phyloP scores from a whole-genome alignment of 2,113 vertebrate genomes.

The Fulmarus glacialis region DNA sequence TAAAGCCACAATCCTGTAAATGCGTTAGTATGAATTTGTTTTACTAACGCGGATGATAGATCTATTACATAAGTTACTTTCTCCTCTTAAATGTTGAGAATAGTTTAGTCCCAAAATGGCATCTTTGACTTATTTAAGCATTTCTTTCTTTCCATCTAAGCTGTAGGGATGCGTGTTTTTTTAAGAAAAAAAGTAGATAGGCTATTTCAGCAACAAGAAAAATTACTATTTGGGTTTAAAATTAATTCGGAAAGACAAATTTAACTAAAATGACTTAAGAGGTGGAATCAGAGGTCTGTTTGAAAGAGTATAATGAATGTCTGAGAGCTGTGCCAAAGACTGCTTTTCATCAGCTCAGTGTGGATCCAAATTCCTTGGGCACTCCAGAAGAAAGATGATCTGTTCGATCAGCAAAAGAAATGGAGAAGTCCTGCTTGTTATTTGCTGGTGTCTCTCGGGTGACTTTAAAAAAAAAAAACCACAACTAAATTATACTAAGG shows the following conservation, averaged over 20 bases:
- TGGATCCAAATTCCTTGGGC: neutral
- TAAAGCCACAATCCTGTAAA: neutral
- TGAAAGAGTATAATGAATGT: neutral
- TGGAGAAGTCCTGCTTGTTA: neutral
- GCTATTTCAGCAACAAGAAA: neutral
- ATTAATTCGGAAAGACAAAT: slow-evolving; percentile 7
- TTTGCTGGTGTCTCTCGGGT: neutral
- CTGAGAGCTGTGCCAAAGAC: neutral
- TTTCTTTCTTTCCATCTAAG: neutral
- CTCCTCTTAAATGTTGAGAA: neutral
- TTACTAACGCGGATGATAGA: neutral
- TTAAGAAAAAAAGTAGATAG: neutral
- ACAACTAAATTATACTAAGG: neutral
- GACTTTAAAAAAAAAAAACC: neutral
- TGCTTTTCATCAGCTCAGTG: neutral
- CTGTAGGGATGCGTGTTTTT: neutral
- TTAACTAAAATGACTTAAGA: neutral
- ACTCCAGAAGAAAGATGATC: neutral
- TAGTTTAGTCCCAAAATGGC: neutral
- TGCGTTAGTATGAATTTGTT: neutral
- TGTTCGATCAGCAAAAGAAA: neutral
- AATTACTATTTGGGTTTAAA: neutral
- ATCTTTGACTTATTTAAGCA: neutral
- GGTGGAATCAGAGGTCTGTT: neutral
- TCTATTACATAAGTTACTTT: neutral